Evolutionary conservation across 2,797 vertebrate genomes (phyloP).

Genomic region (Vultur gryphus): DNA sequence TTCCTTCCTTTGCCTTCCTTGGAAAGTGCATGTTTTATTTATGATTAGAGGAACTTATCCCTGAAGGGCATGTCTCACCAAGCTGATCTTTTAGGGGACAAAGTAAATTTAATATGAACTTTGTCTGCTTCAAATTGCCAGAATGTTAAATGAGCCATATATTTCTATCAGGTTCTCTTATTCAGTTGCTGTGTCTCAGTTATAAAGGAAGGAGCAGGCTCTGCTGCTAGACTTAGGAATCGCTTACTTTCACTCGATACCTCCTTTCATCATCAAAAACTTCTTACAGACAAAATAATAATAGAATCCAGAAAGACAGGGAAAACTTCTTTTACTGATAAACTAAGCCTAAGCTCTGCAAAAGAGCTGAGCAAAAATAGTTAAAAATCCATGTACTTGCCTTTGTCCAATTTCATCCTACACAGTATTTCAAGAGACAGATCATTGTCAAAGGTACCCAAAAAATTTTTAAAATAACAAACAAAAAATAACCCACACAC

Average conservation of each 20-base stretch:
- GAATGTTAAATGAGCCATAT: background rate
- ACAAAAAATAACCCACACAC: background rate
- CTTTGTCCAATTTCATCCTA: background rate
- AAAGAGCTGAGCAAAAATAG: background rate
- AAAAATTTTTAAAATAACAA: background rate
- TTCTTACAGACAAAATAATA: background rate
- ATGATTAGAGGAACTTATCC: constrained; percentile 15
- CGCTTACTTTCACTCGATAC: background rate
- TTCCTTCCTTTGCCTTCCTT: constrained; percentile 5
- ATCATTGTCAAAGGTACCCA: background rate
- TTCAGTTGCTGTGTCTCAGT: background rate
- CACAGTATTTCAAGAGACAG: background rate
- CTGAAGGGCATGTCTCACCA: constrained; percentile 44
- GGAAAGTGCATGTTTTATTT: constrained; percentile 35
- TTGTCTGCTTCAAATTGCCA: background rate
- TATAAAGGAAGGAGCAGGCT: background rate
- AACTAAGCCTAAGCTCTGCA: background rate
- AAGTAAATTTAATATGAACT: constrained; percentile 41
- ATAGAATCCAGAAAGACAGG: background rate
- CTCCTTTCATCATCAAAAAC: background rate
- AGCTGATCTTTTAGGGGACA: constrained; percentile 36
- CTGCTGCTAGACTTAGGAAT: background rate
- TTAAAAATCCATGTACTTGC: background rate
- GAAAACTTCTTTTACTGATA: background rate
- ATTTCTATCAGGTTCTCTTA: background rate